Evolutionary conservation across 1,140 invertebrate genomes (phyloP).

Genomic region (Laupala kohalensis): DNA sequence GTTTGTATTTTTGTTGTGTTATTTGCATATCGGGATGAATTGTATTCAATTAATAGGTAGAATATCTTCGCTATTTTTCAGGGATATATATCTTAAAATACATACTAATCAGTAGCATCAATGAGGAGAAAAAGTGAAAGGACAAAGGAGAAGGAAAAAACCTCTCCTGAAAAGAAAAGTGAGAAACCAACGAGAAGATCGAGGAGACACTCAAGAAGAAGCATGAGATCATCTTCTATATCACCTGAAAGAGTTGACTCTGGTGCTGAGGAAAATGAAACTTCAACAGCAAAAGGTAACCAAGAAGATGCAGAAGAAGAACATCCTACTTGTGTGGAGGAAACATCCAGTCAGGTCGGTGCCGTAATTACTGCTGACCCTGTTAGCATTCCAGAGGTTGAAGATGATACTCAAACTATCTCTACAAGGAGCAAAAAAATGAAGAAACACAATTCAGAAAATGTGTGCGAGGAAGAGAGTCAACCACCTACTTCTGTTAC

Average conservation of each 20-base stretch:
- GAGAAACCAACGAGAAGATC: conserved; percentile 30
- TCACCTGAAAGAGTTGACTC: conserved; percentile 26
- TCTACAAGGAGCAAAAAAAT: background rate
- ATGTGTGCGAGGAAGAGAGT: background rate
- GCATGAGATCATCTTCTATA: conserved; percentile 26
- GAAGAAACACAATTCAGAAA: background rate
- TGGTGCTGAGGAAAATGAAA: conserved; percentile 18
- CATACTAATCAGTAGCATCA: no score
- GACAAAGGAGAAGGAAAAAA: conserved; percentile 29
- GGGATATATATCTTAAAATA: no score
- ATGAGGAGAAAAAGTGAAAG: conserved; percentile 35
- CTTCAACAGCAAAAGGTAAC: conserved; percentile 5
- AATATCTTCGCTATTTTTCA: no score
- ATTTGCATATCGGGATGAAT: no score
- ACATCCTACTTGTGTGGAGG: background rate
- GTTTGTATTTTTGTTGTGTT: no score
- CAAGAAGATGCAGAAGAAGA: conserved; percentile 1
- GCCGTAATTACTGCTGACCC: background rate
- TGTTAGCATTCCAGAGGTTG: conserved; percentile 19
- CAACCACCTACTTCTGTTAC: background rate
- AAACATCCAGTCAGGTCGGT: background rate
- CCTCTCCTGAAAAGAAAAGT: conserved; percentile 29
- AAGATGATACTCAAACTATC: background rate
- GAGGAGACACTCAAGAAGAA: conserved; percentile 23
- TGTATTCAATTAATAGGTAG: no score